Conservation (phyloP, 2,797 vertebrate species). For the Garrulus glandarius region DNA sequence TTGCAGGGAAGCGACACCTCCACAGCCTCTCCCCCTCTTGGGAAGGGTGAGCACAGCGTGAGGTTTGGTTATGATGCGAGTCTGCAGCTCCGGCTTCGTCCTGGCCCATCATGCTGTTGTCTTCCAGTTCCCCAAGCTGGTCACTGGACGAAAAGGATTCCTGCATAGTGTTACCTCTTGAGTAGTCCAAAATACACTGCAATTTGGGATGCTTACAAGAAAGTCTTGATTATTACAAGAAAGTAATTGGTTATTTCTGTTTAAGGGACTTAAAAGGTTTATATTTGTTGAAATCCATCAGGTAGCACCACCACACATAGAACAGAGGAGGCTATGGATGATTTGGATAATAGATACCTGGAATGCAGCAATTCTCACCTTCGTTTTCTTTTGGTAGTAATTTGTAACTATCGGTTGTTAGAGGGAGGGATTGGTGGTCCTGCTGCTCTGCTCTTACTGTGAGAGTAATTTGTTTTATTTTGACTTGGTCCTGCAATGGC, state of each 20-base stretch:
- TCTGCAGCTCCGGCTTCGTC: not conserved
- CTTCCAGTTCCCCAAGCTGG: not conserved
- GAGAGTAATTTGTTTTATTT: not conserved
- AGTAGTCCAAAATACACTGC: not conserved
- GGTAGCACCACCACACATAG: not conserved
- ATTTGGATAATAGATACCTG: not conserved
- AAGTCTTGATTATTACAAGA: not conserved
- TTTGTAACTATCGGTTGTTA: not conserved
- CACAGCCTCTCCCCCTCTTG: rapidly evolving
- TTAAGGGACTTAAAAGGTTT: not conserved
- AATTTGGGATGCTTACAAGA: not conserved
- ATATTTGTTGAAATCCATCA: not conserved
- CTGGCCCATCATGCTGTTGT: not conserved
- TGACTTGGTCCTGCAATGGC: not conserved
- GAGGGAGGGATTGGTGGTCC: not conserved
- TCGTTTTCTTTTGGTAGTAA: not conserved
- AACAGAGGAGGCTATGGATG: not conserved
- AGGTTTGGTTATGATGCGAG: rapidly evolving
- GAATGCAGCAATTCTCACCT: not conserved
- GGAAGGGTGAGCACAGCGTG: too few relatives aligned
- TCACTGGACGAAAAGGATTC: not conserved
- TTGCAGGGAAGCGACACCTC: rapidly evolving
- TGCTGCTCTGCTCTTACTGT: not conserved
- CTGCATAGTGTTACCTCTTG: not conserved
- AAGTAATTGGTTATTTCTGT: not conserved